Evolutionary conservation across 1,140 invertebrate species (phyloP).

Genomic region (Drosophila trapezifrons): DNA sequence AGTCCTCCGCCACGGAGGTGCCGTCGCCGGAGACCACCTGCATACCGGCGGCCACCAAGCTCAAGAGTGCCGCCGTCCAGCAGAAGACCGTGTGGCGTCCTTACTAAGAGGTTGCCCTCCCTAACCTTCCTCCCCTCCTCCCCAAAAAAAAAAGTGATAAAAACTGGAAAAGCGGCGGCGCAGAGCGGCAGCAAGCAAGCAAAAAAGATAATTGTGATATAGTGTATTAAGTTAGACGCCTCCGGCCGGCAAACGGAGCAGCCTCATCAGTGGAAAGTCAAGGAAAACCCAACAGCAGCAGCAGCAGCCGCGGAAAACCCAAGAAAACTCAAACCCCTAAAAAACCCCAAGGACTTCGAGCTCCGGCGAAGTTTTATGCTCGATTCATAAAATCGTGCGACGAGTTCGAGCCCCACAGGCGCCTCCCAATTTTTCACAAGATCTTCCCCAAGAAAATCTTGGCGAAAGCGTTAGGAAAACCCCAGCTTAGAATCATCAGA

Average conservation of each 20-base stretch:
- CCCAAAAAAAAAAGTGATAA: conserved; percentile 46
- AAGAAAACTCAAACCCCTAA: not conserved
- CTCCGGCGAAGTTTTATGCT: conserved; percentile 83
- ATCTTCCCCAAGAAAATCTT: conserved; percentile 39
- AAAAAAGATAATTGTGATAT: conserved; percentile 74
- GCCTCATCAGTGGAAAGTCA: conserved; percentile 16
- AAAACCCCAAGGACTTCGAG: conserved; percentile 35
- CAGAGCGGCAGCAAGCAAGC: conserved; percentile 70
- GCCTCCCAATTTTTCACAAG: conserved; percentile 23
- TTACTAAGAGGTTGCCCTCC: conserved; percentile 85
- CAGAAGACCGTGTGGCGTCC: conserved; percentile 91
- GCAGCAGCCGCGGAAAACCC: not conserved
- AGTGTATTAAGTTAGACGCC: conserved; percentile 73
- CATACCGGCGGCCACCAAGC: conserved; percentile 81
- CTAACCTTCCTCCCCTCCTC: not conserved
- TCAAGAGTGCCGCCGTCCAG: conserved; percentile 85
- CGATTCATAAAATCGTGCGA: conserved; percentile 78
- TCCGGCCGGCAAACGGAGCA: conserved; percentile 72
- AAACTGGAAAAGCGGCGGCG: conserved; percentile 40
- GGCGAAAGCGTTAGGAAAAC: conserved; percentile 9
- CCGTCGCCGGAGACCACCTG: conserved; percentile 85
- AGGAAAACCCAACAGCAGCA: not conserved
- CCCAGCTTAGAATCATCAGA: conserved; percentile 3
- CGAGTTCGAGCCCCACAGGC: conserved; percentile 60
- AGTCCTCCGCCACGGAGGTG: conserved; percentile 43